Conservation (phyloP, 2,113 vertebrate genomes). For the Solea solea region DNA sequence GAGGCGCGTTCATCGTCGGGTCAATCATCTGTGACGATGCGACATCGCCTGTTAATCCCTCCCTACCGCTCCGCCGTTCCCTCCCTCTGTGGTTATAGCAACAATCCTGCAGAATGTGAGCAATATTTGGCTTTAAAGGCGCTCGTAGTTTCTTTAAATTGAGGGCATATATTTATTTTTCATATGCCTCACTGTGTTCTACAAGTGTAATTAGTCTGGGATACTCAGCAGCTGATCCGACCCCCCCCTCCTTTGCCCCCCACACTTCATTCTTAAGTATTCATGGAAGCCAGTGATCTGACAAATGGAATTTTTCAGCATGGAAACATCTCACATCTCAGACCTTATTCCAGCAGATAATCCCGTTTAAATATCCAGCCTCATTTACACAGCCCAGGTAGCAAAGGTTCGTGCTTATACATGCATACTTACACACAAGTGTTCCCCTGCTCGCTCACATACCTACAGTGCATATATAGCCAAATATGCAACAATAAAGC, state of each 20-base stretch:
- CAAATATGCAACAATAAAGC: not conserved
- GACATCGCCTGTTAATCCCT: constrained; percentile 63
- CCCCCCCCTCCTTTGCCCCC: not conserved
- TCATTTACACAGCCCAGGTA: constrained; percentile 72
- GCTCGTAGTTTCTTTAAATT: constrained; percentile 65
- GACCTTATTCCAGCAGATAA: constrained; percentile 80
- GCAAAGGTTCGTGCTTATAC: constrained; percentile 54
- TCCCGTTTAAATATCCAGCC: constrained; percentile 82
- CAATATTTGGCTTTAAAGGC: constrained; percentile 48
- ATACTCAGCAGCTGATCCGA: constrained; percentile 74
- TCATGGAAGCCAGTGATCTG: constrained; percentile 86
- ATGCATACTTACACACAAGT: constrained; percentile 16
- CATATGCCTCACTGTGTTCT: constrained; percentile 74
- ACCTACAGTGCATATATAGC: constrained; percentile 1
- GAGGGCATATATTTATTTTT: constrained; percentile 74
- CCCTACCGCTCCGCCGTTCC: constrained; percentile 29
- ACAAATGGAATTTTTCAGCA: constrained; percentile 86
- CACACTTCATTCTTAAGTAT: constrained; percentile 79
- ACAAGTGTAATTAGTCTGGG: constrained; percentile 84
- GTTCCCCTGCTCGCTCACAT: constrained; percentile 5
- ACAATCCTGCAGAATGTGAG: constrained; percentile 53
- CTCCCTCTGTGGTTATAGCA: constrained; percentile 37
- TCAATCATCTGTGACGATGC: constrained; percentile 47
- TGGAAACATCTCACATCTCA: constrained; percentile 79
- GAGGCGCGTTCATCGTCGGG: constrained; percentile 53